Conservation (phyloP, 2,888 invertebrate species). For the Heliconius aoede region DNA sequence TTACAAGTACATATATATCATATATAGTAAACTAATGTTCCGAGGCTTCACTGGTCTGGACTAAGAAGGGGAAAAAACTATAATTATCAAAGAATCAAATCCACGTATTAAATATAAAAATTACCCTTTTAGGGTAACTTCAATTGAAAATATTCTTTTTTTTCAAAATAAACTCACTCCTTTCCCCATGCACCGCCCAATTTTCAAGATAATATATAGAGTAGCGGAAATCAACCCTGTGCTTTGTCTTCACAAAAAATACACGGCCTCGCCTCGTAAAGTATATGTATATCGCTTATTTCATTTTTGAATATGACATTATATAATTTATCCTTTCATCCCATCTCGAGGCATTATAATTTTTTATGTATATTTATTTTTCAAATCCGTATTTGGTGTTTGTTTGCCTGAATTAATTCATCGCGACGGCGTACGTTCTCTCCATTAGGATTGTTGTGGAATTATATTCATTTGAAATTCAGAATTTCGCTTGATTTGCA, state of each 20-base stretch:
- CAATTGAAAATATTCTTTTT: not conserved
- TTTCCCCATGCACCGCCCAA: not conserved
- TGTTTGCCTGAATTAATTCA: conserved; percentile 23
- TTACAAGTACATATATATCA: not conserved
- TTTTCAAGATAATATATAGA: not conserved
- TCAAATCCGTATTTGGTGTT: conserved; percentile 15
- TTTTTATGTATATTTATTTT: conserved; percentile 15
- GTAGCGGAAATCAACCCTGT: not conserved
- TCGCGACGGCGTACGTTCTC: conserved; percentile 4
- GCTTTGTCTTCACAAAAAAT: not conserved
- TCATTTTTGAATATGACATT: not conserved
- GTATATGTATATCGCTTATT: not conserved
- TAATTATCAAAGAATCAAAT: not conserved
- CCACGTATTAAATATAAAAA: no score
- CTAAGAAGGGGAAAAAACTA: not conserved
- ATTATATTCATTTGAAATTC: conserved; percentile 16
- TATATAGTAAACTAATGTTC: not conserved
- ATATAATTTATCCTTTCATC: not conserved
- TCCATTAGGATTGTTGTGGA: conserved; percentile 21
- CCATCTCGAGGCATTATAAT: not conserved
- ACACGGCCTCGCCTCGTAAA: not conserved
- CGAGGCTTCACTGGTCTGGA: not conserved
- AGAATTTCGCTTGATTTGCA: conserved; percentile 1
- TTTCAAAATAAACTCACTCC: not conserved
- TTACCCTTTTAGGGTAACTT: no score